A percentile compares a stretch with the other conserved stretches of the same genome.
Conservation (phyloP, 2,888 invertebrate species). For the Macaria notata region DNA sequence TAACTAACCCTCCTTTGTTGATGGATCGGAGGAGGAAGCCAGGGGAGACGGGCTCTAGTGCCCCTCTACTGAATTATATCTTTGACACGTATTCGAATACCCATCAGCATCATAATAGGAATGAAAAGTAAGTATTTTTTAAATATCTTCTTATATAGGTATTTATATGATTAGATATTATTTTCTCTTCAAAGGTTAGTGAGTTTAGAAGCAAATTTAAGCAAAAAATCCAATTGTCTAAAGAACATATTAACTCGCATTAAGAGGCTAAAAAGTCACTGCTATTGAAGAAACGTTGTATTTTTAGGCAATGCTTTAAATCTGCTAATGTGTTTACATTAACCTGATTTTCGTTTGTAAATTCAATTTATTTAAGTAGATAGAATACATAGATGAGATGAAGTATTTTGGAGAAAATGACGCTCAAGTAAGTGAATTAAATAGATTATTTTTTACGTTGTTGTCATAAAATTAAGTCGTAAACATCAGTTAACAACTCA, state of each 20-base stretch:
- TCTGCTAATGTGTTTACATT: too few species aligned
- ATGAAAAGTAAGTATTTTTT: constrained; percentile 61
- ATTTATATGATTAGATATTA: too few species aligned
- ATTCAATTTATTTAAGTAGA: too few species aligned
- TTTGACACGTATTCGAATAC: constrained; percentile 74
- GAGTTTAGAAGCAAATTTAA: too few species aligned
- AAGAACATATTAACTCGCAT: too few species aligned
- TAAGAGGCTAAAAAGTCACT: too few species aligned
- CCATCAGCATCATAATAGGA: constrained; percentile 67
- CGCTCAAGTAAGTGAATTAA: neutral
- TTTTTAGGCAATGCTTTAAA: too few species aligned
- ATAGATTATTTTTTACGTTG: constrained; percentile 6
- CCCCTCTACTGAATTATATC: constrained; percentile 73
- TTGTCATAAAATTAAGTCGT: constrained; percentile 11
- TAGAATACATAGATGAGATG: too few species aligned
- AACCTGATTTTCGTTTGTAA: too few species aligned
- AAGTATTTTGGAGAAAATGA: neutral
- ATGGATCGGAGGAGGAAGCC: constrained; percentile 62
- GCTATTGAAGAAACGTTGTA: too few species aligned
- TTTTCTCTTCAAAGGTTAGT: too few species aligned
- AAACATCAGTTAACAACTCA: constrained; percentile 14
- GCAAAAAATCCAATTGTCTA: too few species aligned
- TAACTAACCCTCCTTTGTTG: constrained; percentile 42
- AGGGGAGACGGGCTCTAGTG: constrained; percentile 71
- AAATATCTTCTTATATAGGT: neutral